Conservation (phyloP, 2,797 vertebrate genomes). For the Morelia viridis region DNA sequence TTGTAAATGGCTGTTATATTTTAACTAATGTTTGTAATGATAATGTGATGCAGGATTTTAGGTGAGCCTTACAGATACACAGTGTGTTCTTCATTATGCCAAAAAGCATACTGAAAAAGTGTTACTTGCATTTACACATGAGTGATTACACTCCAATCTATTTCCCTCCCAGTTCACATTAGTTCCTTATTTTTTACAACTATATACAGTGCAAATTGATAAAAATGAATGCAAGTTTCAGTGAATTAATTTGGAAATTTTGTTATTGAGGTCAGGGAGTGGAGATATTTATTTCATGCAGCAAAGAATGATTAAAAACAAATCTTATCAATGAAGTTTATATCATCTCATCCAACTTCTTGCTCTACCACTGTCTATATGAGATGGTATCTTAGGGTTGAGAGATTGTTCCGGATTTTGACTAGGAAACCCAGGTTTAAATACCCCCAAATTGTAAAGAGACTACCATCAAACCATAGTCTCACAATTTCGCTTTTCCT, state of each 20-base stretch:
- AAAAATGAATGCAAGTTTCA: constrained; percentile 1
- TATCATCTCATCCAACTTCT: neutral
- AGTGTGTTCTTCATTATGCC: neutral
- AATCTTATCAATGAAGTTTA: neutral
- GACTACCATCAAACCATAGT: neutral
- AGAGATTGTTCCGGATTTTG: neutral
- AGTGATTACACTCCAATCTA: neutral
- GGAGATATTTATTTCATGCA: neutral
- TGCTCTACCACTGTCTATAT: neutral
- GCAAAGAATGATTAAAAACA: neutral
- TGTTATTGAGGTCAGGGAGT: neutral
- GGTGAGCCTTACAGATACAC: neutral
- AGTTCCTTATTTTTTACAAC: constrained; percentile 12
- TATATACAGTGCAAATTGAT: constrained; percentile 1
- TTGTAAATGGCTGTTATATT: constrained; percentile 17
- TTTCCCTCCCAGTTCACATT: neutral
- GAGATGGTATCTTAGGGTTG: neutral
- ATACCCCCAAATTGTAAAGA: neutral
- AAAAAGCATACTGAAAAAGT: neutral
- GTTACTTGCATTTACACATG: constrained; percentile 19
- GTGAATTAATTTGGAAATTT: neutral
- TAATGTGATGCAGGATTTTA: neutral
- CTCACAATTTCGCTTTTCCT: neutral
- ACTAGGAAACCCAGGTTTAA: neutral
- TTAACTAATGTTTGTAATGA: constrained; percentile 2